Conservation (phyloP, 30 jellyfish, hydroid and myxozoan genomes). For the Clytia hemisphaerica region DNA sequence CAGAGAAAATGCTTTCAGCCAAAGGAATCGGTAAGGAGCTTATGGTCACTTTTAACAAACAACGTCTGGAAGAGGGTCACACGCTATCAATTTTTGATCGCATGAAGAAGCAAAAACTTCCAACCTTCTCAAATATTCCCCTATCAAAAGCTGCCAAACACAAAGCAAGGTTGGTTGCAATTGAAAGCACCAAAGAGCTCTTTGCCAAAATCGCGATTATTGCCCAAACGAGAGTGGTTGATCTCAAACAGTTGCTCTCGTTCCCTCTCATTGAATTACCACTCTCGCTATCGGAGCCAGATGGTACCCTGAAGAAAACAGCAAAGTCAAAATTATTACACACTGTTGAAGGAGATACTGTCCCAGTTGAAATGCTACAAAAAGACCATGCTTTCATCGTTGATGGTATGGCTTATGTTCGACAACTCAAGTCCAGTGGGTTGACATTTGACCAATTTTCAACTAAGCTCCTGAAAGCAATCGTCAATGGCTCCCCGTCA, state of each 20-base stretch:
- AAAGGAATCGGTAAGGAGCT: neutral
- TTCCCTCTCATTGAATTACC: neutral
- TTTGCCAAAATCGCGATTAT: neutral
- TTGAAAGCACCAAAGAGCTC: constrained; percentile 7
- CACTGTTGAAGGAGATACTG: neutral
- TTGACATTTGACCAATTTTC: no score
- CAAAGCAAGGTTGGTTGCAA: neutral
- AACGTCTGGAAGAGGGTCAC: no score
- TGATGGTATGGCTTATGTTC: constrained; percentile 5
- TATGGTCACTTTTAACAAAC: neutral
- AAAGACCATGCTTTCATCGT: constrained; percentile 1
- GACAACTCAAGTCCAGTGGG: no score
- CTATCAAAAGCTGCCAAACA: no score
- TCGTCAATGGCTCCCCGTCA: neutral
- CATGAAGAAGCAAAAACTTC: no score
- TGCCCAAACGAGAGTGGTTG: neutral
- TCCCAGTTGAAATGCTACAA: neutral
- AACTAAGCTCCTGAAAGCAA: neutral
- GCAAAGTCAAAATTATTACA: neutral
- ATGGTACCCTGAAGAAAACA: neutral
- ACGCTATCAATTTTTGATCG: no score
- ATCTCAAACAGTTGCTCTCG: neutral
- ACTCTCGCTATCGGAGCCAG: neutral
- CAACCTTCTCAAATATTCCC: no score
- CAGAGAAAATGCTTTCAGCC: no score